phyloP scores from a whole-genome alignment of 1,140 invertebrate species.

The Papilio aristodemus region DNA sequence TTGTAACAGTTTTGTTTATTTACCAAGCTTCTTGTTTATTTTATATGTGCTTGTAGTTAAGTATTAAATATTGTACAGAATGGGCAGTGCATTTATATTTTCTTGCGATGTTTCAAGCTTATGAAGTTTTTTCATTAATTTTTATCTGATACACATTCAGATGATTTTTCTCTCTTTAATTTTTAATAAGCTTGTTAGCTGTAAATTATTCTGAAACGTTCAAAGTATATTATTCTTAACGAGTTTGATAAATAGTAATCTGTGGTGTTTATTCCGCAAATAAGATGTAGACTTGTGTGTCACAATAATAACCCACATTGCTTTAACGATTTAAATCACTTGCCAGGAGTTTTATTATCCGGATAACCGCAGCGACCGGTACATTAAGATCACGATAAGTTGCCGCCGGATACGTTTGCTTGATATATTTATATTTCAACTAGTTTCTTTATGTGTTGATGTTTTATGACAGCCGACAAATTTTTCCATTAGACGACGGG shows the following conservation, averaged over 20 bases:
- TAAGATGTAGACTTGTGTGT: not conserved
- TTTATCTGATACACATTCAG: no score
- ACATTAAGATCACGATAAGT: constrained; percentile 7
- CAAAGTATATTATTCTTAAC: not conserved
- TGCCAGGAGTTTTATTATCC: constrained; percentile 21
- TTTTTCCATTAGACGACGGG: constrained; percentile 12
- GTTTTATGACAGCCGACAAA: constrained; percentile 3
- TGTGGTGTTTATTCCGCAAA: not conserved
- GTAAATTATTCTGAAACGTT: not conserved
- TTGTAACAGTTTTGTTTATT: not conserved
- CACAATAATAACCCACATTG: constrained; percentile 14
- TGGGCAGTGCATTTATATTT: not conserved
- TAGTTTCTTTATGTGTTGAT: constrained; percentile 8
- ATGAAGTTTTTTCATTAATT: no score
- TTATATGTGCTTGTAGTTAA: not conserved
- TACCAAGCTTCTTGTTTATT: not conserved
- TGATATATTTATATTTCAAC: constrained; percentile 6
- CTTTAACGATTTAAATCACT: constrained; percentile 10
- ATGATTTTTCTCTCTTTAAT: no score
- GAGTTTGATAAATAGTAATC: not conserved
- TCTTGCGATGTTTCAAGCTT: no score
- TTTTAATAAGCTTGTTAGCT: not conserved
- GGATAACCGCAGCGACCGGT: constrained; percentile 11
- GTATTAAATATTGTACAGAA: not conserved
- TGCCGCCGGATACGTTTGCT: constrained; percentile 13